Percentiles rank a stretch among this genome's conserved stretches.
phyloP scores from a whole-genome alignment of 1,140 invertebrate species.

The Aricia agestis region DNA sequence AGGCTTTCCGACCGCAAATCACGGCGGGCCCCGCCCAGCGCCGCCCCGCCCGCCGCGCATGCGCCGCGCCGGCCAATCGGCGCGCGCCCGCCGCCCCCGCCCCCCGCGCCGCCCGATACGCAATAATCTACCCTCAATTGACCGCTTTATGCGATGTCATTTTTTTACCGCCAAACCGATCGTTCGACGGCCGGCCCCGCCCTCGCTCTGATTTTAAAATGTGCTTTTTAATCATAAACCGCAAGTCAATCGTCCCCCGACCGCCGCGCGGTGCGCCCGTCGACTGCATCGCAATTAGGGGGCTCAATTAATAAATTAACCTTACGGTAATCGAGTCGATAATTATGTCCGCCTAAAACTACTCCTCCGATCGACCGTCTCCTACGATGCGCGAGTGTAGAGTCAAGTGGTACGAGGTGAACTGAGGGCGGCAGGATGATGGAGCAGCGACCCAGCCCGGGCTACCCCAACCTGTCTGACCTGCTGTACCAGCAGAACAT shows the following conservation, averaged over 20 bases:
- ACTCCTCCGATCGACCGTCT: too few relatives aligned
- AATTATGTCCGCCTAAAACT: not conserved
- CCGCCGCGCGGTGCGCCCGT: constrained; percentile 29
- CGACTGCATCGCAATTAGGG: constrained; percentile 27
- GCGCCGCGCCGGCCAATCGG: constrained; percentile 38
- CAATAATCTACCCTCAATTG: constrained; percentile 57
- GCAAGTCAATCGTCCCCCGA: constrained; percentile 40
- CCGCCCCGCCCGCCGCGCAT: constrained; percentile 43
- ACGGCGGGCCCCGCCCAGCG: constrained; percentile 59
- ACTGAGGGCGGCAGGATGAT: constrained; percentile 40
- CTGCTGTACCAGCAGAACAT: constrained; percentile 55
- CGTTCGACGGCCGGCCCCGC: constrained; percentile 46
- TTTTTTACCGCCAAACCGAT: constrained; percentile 65
- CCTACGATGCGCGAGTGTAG: constrained; percentile 28
- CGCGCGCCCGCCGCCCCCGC: constrained; percentile 49
- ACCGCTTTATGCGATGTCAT: constrained; percentile 61
- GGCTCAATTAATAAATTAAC: constrained; percentile 30
- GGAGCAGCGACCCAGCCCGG: constrained; percentile 43
- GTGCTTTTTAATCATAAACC: constrained; percentile 57
- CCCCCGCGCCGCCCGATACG: constrained; percentile 30
- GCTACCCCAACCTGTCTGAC: constrained; percentile 56
- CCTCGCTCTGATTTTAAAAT: constrained; percentile 51
- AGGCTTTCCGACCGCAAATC: constrained; percentile 68
- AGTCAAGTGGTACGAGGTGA: constrained; percentile 38
- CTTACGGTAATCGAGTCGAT: constrained; percentile 16